Evolutionary conservation across 2,888 invertebrate genomes (phyloP).

Genomic region (Pollenia amentaria): DNA sequence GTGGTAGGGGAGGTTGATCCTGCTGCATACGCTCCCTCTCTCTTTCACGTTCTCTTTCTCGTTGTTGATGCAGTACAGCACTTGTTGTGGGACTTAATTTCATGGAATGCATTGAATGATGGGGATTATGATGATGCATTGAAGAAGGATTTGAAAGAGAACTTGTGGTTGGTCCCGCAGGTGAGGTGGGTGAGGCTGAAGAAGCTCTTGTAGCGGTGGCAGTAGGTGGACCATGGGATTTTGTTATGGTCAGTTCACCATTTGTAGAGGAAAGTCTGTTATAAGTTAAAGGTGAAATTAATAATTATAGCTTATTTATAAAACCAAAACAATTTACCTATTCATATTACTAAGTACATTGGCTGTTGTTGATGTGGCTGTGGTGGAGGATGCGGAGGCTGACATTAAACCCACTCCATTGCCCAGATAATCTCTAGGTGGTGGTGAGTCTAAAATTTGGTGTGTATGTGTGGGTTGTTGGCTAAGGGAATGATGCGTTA

Average conservation of each 20-base stretch:
- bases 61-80: conserved; percentile 89
- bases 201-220: conserved; percentile 79
- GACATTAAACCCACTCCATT: conserved; percentile 76
- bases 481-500: conserved; percentile 76
- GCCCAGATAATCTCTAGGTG: conserved; percentile 81
- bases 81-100: conserved; percentile 88
- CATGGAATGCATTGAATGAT: conserved; percentile 85
- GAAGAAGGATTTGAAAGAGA: conserved; percentile 70
- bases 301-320: background rate
- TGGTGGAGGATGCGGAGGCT: conserved; percentile 76
- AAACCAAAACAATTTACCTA: conserved; percentile 85
- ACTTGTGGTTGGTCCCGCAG: conserved; percentile 78
- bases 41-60: conserved; percentile 84
- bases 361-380: conserved; percentile 78
- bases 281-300: background rate
- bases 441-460: conserved; percentile 79
- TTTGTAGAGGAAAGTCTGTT: conserved; percentile 90
- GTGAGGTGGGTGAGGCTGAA: conserved; percentile 79
- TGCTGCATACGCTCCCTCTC: conserved; percentile 85
- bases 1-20: conserved; percentile 84
- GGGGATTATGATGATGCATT: conserved; percentile 76
- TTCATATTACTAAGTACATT: conserved; percentile 88
- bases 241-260: conserved; percentile 93
- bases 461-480: conserved; percentile 75
- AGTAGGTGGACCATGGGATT: conserved; percentile 87